A percentile compares a stretch with the other conserved stretches of the same genome.
phyloP scores from a whole-genome alignment of 2,113 vertebrate species.

The Megaceryle maxima region DNA sequence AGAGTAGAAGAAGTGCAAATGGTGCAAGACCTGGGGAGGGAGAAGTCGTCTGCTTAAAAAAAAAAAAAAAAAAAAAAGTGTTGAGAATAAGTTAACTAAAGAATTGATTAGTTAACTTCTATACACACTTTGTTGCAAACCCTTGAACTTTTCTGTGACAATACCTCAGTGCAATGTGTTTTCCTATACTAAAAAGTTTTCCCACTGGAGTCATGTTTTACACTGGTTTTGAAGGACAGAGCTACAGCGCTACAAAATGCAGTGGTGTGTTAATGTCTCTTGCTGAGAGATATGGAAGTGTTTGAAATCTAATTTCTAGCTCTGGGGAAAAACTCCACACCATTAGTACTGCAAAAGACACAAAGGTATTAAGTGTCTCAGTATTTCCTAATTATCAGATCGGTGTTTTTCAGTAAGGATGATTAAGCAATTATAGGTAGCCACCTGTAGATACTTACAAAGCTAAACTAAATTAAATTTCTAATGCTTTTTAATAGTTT shows the following conservation, averaged over 20 bases:
- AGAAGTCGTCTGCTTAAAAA: not conserved
- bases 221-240: not conserved
- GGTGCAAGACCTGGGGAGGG: not conserved
- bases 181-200: not conserved
- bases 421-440: constrained; percentile 3
- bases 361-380: not conserved
- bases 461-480: not conserved
- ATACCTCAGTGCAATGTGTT: not conserved
- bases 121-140: not conserved
- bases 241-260: not conserved
- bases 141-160: not conserved
- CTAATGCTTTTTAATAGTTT: not conserved
- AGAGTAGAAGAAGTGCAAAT: not conserved
- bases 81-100: not conserved
- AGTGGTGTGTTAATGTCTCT: not conserved
- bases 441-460: not conserved
- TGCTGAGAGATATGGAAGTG: not conserved
- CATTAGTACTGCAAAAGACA: not conserved
- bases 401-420: not conserved
- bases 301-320: not conserved
- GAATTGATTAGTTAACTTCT: not conserved
- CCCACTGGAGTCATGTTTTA: not conserved
- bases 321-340: not conserved
- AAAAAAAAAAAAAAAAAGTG: not conserved
- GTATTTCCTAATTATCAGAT: constrained; percentile 28